These are phyloP conservation scores for Tympanuchus pallidicinctus DNA, from an alignment of 2,113 vertebrate species.

Conservation along the genomic window DNA sequence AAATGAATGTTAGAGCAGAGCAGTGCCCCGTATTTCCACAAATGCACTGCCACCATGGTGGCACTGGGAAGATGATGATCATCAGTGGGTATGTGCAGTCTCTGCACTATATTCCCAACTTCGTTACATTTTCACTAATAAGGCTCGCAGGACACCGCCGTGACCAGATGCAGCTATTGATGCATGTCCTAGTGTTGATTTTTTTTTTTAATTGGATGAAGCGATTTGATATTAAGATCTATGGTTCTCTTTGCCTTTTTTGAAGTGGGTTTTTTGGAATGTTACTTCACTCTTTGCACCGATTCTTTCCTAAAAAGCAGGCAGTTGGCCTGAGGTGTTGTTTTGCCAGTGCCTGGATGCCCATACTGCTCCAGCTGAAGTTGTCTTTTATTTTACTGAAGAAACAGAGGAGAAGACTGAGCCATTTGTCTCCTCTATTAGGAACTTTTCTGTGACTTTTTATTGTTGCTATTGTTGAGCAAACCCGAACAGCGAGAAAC, in stretches of 20 bases:
- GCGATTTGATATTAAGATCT: neutral
- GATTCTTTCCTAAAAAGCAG: neutral
- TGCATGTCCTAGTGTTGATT: neutral
- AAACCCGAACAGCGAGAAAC: neutral
- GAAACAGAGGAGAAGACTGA: conserved; percentile 7
- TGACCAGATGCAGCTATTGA: neutral
- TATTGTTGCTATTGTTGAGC: neutral
- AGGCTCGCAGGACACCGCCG: neutral
- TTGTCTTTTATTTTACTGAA: neutral
- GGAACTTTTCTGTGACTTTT: conserved; percentile 53
- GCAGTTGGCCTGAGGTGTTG: neutral
- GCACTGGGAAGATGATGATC: neutral
- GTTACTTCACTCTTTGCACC: neutral
- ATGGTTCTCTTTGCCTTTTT: neutral
- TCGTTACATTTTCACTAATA: neutral
- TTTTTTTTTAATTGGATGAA: neutral
- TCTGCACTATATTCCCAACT: neutral
- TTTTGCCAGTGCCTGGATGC: neutral
- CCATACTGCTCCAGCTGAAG: neutral
- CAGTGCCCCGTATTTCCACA: neutral
- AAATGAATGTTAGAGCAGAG: neutral
- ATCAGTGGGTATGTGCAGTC: neutral
- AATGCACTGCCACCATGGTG: neutral
- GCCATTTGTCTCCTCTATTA: conserved; percentile 58
- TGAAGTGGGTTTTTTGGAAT: neutral